Conservation (phyloP, 2,797 vertebrate genomes). For the Xerus rutilus region DNA sequence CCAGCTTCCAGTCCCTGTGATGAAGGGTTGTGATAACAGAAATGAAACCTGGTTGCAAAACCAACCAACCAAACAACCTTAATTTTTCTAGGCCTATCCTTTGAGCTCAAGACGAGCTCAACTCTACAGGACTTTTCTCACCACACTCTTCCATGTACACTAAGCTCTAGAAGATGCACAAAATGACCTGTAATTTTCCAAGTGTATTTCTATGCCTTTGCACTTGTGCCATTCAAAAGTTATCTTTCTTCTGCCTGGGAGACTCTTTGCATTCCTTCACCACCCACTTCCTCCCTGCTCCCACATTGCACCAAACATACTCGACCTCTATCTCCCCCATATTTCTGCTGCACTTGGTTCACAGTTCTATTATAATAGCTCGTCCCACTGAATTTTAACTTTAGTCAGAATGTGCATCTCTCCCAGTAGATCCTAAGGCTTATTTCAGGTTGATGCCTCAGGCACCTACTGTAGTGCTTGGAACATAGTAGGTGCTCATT, state of each 20-base stretch:
- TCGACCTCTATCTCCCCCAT: too few relatives aligned
- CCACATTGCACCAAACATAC: not conserved
- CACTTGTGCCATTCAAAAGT: not conserved
- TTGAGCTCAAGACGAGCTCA: not conserved
- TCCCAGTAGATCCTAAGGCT: not conserved
- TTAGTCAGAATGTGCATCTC: not conserved
- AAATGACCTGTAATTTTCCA: not conserved
- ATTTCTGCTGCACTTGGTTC: not conserved
- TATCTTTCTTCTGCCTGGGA: not conserved
- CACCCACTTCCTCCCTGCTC: accelerated
- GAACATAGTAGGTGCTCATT: not conserved
- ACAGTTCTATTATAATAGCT: not conserved
- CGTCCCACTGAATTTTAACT: not conserved
- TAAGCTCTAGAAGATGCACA: not conserved
- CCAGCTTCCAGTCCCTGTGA: not conserved
- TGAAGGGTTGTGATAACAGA: not conserved
- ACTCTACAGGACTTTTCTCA: not conserved
- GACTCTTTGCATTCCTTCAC: not conserved
- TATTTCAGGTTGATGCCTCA: not conserved
- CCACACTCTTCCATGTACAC: not conserved
- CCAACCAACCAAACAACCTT: not conserved
- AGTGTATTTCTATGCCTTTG: not conserved
- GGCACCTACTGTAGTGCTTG: not conserved
- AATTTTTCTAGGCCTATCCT: not conserved
- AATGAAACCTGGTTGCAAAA: not conserved